Percentiles rank a stretch among this genome's conserved stretches.
Conservation (phyloP, 2,113 vertebrate genomes). For the Sylvia atricapilla region DNA sequence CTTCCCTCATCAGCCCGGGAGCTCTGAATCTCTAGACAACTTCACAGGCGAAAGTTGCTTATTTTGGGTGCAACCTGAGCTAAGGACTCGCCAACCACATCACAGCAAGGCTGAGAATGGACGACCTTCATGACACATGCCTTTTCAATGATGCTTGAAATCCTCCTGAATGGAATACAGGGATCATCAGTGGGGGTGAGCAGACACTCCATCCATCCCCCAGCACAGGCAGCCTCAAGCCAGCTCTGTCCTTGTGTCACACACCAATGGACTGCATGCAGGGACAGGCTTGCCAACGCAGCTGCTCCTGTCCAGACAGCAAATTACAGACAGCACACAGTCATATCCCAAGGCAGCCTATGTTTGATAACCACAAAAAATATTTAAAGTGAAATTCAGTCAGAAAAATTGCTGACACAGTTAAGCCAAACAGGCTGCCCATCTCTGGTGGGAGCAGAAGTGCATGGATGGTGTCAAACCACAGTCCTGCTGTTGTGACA, state of each 20-base stretch:
- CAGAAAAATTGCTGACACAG: not conserved
- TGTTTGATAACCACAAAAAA: not conserved
- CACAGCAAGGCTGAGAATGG: not conserved
- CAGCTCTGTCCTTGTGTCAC: not conserved
- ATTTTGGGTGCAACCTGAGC: not conserved
- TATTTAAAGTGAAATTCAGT: not conserved
- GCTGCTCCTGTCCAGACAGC: not conserved
- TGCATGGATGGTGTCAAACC: not conserved
- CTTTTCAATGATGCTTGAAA: not conserved
- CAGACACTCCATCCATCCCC: not conserved
- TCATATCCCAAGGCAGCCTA: not conserved
- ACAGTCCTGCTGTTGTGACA: not conserved
- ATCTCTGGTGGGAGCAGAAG: not conserved
- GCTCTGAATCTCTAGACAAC: not conserved
- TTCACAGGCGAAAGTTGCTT: not conserved
- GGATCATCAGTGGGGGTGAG: not conserved
- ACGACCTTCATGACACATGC: fast-evolving
- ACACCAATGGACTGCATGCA: not conserved
- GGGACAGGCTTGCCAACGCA: fast-evolving
- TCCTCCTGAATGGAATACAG: not conserved
- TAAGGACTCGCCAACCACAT: not conserved
- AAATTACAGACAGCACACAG: fast-evolving
- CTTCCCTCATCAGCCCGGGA: not conserved
- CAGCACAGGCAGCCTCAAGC: not conserved
- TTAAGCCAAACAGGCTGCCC: not conserved